phyloP scores from a whole-genome alignment of 2,888 invertebrate species.

The Syrista parreyssii region DNA sequence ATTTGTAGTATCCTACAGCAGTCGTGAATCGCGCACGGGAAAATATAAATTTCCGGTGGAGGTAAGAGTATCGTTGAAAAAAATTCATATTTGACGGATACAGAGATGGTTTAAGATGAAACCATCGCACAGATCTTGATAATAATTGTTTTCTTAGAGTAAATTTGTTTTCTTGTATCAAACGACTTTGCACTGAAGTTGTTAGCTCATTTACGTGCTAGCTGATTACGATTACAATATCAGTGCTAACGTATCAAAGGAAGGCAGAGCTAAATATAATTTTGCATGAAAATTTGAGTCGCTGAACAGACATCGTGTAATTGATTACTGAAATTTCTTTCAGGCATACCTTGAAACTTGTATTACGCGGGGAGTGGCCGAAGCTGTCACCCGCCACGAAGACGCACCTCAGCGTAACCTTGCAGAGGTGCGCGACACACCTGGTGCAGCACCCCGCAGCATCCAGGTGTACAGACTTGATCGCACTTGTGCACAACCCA shows the following conservation, averaged over 20 bases:
- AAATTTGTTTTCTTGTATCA: not conserved
- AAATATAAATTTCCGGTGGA: not conserved
- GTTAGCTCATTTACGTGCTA: not conserved
- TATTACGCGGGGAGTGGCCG: slow-evolving; percentile 72
- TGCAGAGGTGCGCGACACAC: slow-evolving; percentile 66
- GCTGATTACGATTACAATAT: not conserved
- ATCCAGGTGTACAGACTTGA: slow-evolving; percentile 71
- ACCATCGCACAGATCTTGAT: not conserved
- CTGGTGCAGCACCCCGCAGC: slow-evolving; percentile 65
- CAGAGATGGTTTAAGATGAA: not conserved
- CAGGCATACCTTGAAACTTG: slow-evolving; percentile 65
- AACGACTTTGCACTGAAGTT: not conserved
- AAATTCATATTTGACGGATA: not conserved
- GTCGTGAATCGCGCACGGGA: not conserved
- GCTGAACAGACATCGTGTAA: not conserved
- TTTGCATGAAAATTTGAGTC: not conserved
- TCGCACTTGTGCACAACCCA: slow-evolving; percentile 69
- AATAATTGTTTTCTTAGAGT: not conserved
- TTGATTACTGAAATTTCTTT: slow-evolving; percentile 14
- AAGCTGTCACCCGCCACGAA: slow-evolving; percentile 64
- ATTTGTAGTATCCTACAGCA: not conserved
- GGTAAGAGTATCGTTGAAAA: not conserved
- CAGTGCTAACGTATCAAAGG: not conserved
- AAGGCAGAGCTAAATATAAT: too few relatives aligned
- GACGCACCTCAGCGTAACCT: slow-evolving; percentile 65